phyloP scores from a whole-genome alignment of 2,888 invertebrate genomes.

The Troilus luridus region DNA sequence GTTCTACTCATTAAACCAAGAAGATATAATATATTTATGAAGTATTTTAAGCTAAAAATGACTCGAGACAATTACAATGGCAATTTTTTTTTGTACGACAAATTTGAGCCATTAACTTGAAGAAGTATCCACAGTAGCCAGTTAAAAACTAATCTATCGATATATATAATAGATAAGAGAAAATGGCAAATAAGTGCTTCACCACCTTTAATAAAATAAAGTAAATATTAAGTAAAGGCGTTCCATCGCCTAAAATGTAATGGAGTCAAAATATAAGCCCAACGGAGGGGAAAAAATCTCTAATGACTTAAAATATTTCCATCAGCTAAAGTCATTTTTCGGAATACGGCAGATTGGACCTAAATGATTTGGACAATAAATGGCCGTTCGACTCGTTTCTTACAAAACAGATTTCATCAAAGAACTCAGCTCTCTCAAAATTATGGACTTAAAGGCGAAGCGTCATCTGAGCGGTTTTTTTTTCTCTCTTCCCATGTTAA shows the following conservation, averaged over 20 bases:
- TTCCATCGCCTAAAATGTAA: neutral
- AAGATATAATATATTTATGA: too few species aligned
- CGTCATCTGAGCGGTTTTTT: neutral
- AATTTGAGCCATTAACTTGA: too few species aligned
- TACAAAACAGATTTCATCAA: neutral
- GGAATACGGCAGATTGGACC: neutral
- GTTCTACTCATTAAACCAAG: too few species aligned
- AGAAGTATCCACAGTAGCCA: too few species aligned
- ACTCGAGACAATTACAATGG: too few species aligned
- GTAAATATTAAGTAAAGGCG: neutral
- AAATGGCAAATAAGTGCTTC: neutral
- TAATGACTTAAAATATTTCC: too few species aligned
- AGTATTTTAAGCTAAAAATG: too few species aligned
- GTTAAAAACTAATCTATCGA: neutral
- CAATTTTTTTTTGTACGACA: too few species aligned
- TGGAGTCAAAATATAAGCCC: neutral
- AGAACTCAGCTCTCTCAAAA: neutral
- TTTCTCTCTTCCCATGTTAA: neutral
- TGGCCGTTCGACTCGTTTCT: neutral
- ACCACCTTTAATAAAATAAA: neutral
- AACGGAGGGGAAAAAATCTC: neutral
- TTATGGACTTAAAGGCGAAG: neutral
- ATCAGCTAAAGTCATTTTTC: too few species aligned
- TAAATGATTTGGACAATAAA: neutral
- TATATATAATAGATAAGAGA: neutral